Conservation (phyloP, 2,113 vertebrate genomes). For the Leptodactylus fuscus region DNA sequence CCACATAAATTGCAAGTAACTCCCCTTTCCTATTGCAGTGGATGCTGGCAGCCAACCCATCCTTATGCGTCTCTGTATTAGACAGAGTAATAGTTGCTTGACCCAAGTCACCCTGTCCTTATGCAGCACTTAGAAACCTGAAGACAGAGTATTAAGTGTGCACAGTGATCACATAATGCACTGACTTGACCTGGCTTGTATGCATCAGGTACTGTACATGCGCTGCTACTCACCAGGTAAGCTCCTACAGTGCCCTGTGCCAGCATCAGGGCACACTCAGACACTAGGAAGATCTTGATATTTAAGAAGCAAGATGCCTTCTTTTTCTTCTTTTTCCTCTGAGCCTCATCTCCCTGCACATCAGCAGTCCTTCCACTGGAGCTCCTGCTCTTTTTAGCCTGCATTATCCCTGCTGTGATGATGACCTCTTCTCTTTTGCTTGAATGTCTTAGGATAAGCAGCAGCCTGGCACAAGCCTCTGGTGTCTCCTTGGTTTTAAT, state of each 20-base stretch:
- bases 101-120: not conserved
- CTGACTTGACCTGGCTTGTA: slow-evolving; percentile 8
- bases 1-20: slow-evolving; percentile 13
- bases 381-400: slow-evolving; percentile 69
- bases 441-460: slow-evolving; percentile 61
- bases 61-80: slow-evolving; percentile 7
- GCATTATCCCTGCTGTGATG: slow-evolving; percentile 82
- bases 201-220: not conserved
- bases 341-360: slow-evolving; percentile 75
- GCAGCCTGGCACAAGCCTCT: slow-evolving; percentile 31
- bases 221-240: slow-evolving; percentile 90
- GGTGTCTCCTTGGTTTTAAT: slow-evolving; percentile 12
- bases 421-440: slow-evolving; percentile 63
- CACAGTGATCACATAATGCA: slow-evolving; percentile 16
- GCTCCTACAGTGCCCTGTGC: slow-evolving; percentile 97
- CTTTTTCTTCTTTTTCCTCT: slow-evolving; percentile 78
- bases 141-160: slow-evolving; percentile 26
- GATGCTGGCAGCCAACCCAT: slow-evolving; percentile 26
- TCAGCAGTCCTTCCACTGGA: slow-evolving; percentile 69
- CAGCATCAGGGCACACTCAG: slow-evolving; percentile 96
- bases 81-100: slow-evolving; percentile 7
- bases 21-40: slow-evolving; percentile 35
- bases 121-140: slow-evolving; percentile 28
- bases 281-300: slow-evolving; percentile 95
- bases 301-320: slow-evolving; percentile 90